Percentiles rank a stretch among this genome's conserved stretches.
These are phyloP conservation scores for Cosmopolites sordidus DNA, from an alignment of 2,888 invertebrate genomes.

Conservation along the genomic window DNA sequence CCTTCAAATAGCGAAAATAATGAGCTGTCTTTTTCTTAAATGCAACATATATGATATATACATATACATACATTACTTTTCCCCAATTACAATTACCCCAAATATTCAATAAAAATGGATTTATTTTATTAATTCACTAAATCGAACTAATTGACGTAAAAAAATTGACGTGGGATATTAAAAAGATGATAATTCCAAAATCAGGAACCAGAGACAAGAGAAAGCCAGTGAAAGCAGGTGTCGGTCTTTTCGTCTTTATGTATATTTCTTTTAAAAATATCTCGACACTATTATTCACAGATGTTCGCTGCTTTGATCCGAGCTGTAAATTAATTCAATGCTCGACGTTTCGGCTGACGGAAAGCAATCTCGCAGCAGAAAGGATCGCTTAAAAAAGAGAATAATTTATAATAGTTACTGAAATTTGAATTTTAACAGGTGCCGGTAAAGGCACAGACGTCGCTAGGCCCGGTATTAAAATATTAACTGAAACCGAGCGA, in stretches of 20 bases:
- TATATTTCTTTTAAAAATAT: conserved; percentile 23
- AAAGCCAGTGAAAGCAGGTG: too few relatives aligned
- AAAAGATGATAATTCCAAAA: too few relatives aligned
- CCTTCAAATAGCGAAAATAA: too few relatives aligned
- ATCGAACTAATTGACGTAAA: too few relatives aligned
- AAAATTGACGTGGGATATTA: too few relatives aligned
- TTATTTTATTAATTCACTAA: too few relatives aligned
- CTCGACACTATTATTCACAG: conserved; percentile 25
- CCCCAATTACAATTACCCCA: too few relatives aligned
- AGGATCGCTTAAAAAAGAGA: conserved; percentile 24
- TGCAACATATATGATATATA: too few relatives aligned
- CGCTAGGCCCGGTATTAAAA: conserved; percentile 24
- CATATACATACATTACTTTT: too few relatives aligned
- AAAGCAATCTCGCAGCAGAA: conserved; percentile 24
- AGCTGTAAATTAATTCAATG: conserved; percentile 27
- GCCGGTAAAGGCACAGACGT: conserved; percentile 20
- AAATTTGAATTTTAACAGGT: conserved; percentile 28
- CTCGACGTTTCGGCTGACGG: conserved; percentile 22
- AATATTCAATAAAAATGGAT: too few relatives aligned
- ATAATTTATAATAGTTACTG: conserved; percentile 28
- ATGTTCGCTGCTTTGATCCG: conserved; percentile 26
- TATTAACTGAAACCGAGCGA: conserved; percentile 20
- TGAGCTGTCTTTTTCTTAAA: too few relatives aligned
- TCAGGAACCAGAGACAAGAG: too few relatives aligned
- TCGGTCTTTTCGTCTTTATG: conserved; percentile 24